These are phyloP conservation scores for Zootermopsis nevadensis DNA, from an alignment of 2,888 invertebrate species.

Conservation along the genomic window DNA sequence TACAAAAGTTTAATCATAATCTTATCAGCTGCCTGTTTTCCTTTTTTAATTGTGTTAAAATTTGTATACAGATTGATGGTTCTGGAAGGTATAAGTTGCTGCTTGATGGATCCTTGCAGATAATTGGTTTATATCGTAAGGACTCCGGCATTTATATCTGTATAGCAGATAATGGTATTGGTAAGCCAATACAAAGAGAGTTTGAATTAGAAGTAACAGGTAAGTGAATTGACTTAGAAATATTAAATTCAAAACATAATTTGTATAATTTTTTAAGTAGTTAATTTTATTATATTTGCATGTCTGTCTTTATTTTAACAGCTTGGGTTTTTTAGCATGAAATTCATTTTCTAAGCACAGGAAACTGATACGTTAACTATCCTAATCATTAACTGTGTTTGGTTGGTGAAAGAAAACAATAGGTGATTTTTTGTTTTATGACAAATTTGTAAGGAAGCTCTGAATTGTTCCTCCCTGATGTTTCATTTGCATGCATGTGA, in stretches of 20 bases:
- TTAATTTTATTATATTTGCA: not conserved
- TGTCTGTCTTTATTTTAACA: not conserved
- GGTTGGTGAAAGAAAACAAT: no score
- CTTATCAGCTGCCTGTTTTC: no score
- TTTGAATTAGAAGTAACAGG: conserved; percentile 79
- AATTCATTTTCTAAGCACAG: no score
- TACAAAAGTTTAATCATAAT: no score
- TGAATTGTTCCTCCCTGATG: no score
- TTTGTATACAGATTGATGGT: conserved; percentile 74
- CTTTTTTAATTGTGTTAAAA: not conserved
- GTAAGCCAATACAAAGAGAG: conserved; percentile 74
- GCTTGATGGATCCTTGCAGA: conserved; percentile 80
- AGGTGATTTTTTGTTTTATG: no score
- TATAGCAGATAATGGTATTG: conserved; percentile 82
- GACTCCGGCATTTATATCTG: conserved; percentile 91
- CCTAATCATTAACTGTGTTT: no score
- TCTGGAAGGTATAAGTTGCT: conserved; percentile 77
- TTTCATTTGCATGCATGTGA: no score
- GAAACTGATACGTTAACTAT: no score
- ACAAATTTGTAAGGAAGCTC: no score
- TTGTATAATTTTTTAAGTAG: not conserved
- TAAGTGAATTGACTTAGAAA: conserved; percentile 62
- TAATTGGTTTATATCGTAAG: conserved; percentile 80
- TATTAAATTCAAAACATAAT: no score
- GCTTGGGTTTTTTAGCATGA: no score